Conservation (phyloP, 2,888 invertebrate species). For the Tortrix viridana region DNA sequence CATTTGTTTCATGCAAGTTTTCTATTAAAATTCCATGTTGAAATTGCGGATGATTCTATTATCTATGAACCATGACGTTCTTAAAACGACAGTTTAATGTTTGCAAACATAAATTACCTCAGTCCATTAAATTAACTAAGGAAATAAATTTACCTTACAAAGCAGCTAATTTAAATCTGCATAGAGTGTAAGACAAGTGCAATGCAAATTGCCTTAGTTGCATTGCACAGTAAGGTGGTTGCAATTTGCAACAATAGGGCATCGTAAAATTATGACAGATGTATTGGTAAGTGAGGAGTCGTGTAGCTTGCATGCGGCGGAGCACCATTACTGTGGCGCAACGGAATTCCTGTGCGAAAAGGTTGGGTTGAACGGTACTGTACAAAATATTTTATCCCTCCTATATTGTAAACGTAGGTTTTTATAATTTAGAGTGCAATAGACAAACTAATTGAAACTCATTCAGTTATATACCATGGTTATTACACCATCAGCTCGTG, state of each 20-base stretch:
- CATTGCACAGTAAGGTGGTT: conserved; percentile 9
- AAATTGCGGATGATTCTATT: too few relatives aligned
- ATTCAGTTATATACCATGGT: too few relatives aligned
- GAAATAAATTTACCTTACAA: not conserved
- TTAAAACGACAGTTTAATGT: too few relatives aligned
- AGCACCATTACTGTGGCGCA: conserved; percentile 51
- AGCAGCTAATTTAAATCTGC: not conserved
- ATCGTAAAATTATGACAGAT: conserved; percentile 32
- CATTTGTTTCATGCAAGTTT: too few relatives aligned
- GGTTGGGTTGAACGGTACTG: conserved; percentile 54
- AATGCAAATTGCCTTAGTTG: conserved; percentile 8
- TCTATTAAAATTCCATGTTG: too few relatives aligned
- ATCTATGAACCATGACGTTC: too few relatives aligned
- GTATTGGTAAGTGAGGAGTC: conserved; percentile 54
- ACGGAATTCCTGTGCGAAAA: conserved; percentile 54
- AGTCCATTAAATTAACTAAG: too few relatives aligned
- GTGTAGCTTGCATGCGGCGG: conserved; percentile 46
- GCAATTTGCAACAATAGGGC: conserved; percentile 35
- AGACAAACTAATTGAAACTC: too few relatives aligned
- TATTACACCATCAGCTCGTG: too few relatives aligned
- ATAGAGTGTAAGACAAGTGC: conserved; percentile 6
- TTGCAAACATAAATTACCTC: too few relatives aligned
- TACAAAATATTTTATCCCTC: conserved; percentile 36
- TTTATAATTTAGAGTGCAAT: too few relatives aligned
- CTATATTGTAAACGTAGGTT: not conserved